A percentile compares a stretch with the other conserved stretches of the same genome.
Evolutionary conservation across 2,113 vertebrate species (phyloP).

Genomic region (Tonatia bakeri): DNA sequence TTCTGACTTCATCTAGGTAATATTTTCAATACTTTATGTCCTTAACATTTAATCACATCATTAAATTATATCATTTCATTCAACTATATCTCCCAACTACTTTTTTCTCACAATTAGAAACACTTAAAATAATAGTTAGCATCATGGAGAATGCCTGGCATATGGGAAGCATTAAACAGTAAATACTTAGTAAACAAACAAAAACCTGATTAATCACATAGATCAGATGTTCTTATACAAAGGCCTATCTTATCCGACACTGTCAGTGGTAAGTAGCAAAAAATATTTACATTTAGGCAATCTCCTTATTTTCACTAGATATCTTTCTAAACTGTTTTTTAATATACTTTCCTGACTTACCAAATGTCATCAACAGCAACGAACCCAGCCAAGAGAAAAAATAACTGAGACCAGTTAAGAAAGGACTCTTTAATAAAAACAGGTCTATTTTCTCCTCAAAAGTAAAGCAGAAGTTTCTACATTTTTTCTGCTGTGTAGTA

Average conservation of each 20-base stretch:
- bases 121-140: not conserved
- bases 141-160: not conserved
- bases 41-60: not conserved
- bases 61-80: not conserved
- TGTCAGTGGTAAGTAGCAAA: not conserved
- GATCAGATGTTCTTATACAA: not conserved
- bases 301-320: not conserved
- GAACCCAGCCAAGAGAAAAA: not conserved
- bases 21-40: not conserved
- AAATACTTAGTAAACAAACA: not conserved
- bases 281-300: not conserved
- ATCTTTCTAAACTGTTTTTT: not conserved
- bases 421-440: slow-evolving; percentile 16
- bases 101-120: not conserved
- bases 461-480: not conserved
- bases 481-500: too few relatives aligned
- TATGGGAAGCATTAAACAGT: not conserved
- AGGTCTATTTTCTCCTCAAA: not conserved
- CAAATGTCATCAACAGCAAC: not conserved
- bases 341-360: not conserved
- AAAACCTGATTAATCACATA: not conserved
- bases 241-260: not conserved
- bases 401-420: not conserved
- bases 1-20: not conserved
- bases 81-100: not conserved